Base-by-base conservation (phyloP, 2,113 vertebrate genomes). In the Anseranas semipalmata region DNA sequence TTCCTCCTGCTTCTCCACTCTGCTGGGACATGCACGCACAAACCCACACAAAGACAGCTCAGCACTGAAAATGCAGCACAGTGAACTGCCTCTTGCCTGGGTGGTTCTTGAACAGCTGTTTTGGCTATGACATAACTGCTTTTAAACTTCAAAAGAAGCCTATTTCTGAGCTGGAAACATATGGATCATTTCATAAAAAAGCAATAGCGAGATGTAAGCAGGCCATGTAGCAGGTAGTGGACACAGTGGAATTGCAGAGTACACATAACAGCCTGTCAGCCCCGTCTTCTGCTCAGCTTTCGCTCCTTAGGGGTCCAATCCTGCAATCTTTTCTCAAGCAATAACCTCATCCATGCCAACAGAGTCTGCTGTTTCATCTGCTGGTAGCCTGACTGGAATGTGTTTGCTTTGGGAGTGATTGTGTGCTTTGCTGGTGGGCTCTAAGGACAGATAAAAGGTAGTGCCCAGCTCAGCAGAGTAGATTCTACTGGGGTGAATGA, bases 81-180 rank as follows among this genome's bases (percentile, higher is more conserved):
- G 33, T 9, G 24, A 76, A 3, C 17, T 7, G 58, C 56, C 3
- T 22, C 66, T 73, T 63, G 46, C 82, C 62, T 32, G 50, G 32
- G 77, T 43, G 46, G 72, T 7, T 92, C 60, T 32, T 65, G 56
- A 93, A 15, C 90, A 90, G 83, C 93, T 93, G 90, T 12, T 81
- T 60, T 68, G 45, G 62, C 65, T 41, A 24, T 90, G 81, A 92
- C 83, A 92, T 87, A 97, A 85, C 76, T 85, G 91, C 89, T 94
- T 95, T 96, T 90, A 91, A 92, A 97, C 94, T 96, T 96, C 96
- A 97, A 97, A 97, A 95, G 84, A 90, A 92, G 87, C 71, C 93
- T 91, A 75, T 96, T 94, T 81, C 86, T 94, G 96, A 95, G 96
- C 92, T 97, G 73, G 88, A 97, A 98, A 92, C 93, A 96, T 28